Base-by-base conservation (phyloP, 2,888 invertebrate species). In the Ophioninae sp. region DNA sequence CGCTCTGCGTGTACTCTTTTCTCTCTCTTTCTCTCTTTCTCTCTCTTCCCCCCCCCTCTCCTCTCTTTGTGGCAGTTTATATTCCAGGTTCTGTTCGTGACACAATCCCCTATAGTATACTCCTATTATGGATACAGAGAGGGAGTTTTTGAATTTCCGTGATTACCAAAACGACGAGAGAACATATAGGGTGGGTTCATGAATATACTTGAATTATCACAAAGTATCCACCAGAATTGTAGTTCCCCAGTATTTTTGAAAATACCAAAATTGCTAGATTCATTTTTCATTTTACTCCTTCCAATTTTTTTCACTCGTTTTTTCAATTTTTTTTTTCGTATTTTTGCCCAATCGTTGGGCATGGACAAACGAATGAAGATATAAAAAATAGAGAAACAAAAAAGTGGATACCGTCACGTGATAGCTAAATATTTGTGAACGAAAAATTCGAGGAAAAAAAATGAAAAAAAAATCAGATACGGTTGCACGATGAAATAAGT, bases 131-230 rank as follows among this genome's bases (percentile, higher is more conserved):
- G 37, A 37, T 22, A 63, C 22, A 44, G 10, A 20, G 39, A n/a
- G 39, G 30, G 82, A 69, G 65, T 75, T 85, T 79, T 79, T 74
- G 71, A 73, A 82, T 85, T 83, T 7, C 56, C 65, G 44, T 69
- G 81, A 73, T 82, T 83, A 79, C 73, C 79, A 73, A 74, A 77
- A 72, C 78, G 56, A 79, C 77, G 65, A 73, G 72, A 73, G 69
- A 75, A 73, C 64, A 51, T 59, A 77, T 64, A 63, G 61, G 68
- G 63, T 41, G 67, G 73, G 39, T 78, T 58, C 17, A 51, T 51
- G 2, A 3, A 13, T 51, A 51, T 51, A 0, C 3, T 51, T 17
- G 3, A 44, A 10, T 10, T 10, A 13, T 44, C 9, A 44, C 44
- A 44, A 44, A 44, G 44, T 13, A 44, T 13, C 13, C 13, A 17